Evolutionary conservation across 2,797 vertebrate genomes (phyloP).

Genomic region (Salarias fasciatus): DNA sequence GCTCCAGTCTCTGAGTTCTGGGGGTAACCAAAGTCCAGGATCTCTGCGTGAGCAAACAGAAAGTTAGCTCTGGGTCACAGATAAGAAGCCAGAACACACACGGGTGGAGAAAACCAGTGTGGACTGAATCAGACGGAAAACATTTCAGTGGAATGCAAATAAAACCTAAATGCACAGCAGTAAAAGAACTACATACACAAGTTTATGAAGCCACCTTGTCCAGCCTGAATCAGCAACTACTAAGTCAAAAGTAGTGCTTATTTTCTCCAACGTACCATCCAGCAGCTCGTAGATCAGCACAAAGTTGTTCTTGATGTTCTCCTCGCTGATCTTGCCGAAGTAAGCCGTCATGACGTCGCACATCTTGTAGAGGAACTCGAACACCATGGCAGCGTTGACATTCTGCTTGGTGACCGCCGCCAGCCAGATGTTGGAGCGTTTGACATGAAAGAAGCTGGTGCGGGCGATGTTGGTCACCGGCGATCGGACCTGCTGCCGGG

Average conservation of each 20-base stretch:
- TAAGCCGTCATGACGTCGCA: slow-evolving; percentile 99
- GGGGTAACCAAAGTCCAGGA: slow-evolving; percentile 99
- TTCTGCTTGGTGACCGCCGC: slow-evolving; percentile 99
- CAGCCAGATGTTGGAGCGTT: slow-evolving; percentile 99
- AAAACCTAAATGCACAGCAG: not conserved
- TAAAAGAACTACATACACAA: too few species aligned
- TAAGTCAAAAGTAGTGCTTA: too few species aligned
- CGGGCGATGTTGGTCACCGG: slow-evolving; percentile 99
- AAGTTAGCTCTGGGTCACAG: slow-evolving; percentile 25
- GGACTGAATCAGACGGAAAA: not conserved
- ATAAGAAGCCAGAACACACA: slow-evolving; percentile 35
- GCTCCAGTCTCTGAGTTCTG: slow-evolving; percentile 99
- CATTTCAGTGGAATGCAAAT: slow-evolving; percentile 3
- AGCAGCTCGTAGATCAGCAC: slow-evolving; percentile 98
- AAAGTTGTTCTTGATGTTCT: slow-evolving; percentile 99
- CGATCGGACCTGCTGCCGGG: slow-evolving; percentile 97
- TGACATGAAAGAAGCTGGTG: slow-evolving; percentile 99
- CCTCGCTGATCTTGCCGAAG: slow-evolving; percentile 99
- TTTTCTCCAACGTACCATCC: slow-evolving; percentile 84
- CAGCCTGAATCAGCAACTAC: too few species aligned
- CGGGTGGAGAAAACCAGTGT: not conserved
- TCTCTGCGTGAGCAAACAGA: slow-evolving; percentile 85
- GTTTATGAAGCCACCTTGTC: too few species aligned
- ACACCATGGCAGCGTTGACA: slow-evolving; percentile 99
- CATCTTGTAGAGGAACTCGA: slow-evolving; percentile 99